Percentiles rank a stretch among this genome's conserved stretches.
phyloP scores from a whole-genome alignment of 2,797 vertebrate genomes.

The Parauchenoglanis punctatus region DNA sequence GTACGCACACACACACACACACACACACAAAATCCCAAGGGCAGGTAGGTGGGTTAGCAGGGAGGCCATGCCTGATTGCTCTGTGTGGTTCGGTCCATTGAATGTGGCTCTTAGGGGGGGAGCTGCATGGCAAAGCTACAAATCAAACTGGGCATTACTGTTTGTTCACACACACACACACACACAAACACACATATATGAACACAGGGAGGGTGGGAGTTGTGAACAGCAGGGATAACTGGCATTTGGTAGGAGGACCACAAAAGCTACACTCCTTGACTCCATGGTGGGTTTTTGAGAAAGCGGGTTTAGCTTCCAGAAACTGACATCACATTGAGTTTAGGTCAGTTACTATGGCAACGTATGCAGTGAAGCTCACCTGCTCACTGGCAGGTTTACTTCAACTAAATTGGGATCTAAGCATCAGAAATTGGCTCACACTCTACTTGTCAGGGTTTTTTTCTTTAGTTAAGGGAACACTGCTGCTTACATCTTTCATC shows the following conservation, averaged over 20 bases:
- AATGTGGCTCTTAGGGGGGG: slow-evolving; percentile 30
- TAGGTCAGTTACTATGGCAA: slow-evolving; percentile 15
- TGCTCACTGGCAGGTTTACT: neutral
- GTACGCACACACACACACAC: slow-evolving; percentile 10
- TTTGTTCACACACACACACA: slow-evolving; percentile 55
- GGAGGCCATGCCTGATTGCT: slow-evolving; percentile 54
- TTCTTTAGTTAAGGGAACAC: neutral
- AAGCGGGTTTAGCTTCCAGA: neutral
- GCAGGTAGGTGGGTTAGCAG: slow-evolving; percentile 33
- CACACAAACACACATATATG: neutral
- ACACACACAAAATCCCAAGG: slow-evolving; percentile 3
- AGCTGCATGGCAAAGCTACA: slow-evolving; percentile 46
- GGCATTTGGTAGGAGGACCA: slow-evolving; percentile 18
- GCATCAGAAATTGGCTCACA: neutral
- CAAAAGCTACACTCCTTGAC: neutral
- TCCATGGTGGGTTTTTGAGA: neutral
- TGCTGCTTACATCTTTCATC: neutral
- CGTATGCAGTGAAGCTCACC: neutral
- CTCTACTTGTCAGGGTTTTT: neutral
- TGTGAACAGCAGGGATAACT: slow-evolving; percentile 19
- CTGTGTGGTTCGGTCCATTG: slow-evolving; percentile 45
- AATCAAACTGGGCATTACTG: slow-evolving; percentile 59
- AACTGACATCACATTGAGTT: slow-evolving; percentile 3
- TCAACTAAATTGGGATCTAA: neutral
- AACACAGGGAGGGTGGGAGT: slow-evolving; percentile 19